Evolutionary conservation across 1,140 invertebrate genomes (phyloP).

Genomic region (Drosophila sproati): DNA sequence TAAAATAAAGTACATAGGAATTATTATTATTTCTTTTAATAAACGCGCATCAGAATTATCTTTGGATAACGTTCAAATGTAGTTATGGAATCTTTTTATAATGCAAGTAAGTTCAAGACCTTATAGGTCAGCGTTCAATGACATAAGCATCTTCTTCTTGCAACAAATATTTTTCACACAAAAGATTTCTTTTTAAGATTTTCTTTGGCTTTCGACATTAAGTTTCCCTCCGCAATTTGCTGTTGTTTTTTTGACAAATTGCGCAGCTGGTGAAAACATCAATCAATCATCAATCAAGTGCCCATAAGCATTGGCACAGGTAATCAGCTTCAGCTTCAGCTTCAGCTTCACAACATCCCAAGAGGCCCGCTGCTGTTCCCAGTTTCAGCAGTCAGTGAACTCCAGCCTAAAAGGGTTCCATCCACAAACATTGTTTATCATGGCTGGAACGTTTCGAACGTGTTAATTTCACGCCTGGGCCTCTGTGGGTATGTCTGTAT

Average conservation of each 20-base stretch:
- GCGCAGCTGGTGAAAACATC: constrained; percentile 68
- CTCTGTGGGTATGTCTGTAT: constrained; percentile 46
- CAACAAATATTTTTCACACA: constrained; percentile 40
- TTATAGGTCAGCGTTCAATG: constrained; percentile 24
- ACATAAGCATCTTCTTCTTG: constrained; percentile 28
- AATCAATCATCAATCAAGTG: constrained; percentile 77
- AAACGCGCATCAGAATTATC: too few relatives aligned
- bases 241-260: constrained; percentile 54
- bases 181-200: constrained; percentile 34
- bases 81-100: not conserved
- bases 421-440: constrained; percentile 15
- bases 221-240: constrained; percentile 53
- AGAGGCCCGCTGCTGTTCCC: not conserved
- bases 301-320: constrained; percentile 25
- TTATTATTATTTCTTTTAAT: not conserved
- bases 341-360: constrained; percentile 37
- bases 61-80: too few relatives aligned
- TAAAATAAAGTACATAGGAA: not conserved
- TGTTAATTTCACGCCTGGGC: constrained; percentile 69
- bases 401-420: constrained; percentile 40
- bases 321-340: constrained; percentile 7
- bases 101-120: not conserved
- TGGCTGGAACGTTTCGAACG: constrained; percentile 44
- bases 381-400: constrained; percentile 51
- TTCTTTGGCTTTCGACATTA: constrained; percentile 32